Percentiles rank a stretch among this genome's conserved stretches.
Conservation (phyloP, 2,888 invertebrate species). For the Drosophila meridiana region DNA sequence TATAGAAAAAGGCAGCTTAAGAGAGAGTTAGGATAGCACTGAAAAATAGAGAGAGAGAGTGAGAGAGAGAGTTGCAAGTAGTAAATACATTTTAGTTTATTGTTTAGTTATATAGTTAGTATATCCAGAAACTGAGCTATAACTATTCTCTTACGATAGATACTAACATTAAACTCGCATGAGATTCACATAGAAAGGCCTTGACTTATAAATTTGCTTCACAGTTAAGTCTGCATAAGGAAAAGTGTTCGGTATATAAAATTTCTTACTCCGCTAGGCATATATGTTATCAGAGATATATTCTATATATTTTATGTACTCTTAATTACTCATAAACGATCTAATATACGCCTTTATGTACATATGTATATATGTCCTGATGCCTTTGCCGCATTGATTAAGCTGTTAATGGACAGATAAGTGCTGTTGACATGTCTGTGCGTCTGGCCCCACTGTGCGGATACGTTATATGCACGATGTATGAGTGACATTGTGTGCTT, state of each 20-base stretch:
- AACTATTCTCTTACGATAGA: not conserved
- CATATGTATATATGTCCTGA: not conserved
- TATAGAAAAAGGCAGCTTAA: not conserved
- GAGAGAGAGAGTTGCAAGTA: not conserved
- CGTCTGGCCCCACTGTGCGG: slow-evolving; percentile 25
- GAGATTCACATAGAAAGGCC: slow-evolving; percentile 5
- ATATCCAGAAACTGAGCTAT: not conserved
- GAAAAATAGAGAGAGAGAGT: not conserved
- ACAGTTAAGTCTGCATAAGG: too few relatives aligned
- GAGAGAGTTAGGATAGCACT: too few relatives aligned
- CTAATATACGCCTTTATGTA: too few relatives aligned
- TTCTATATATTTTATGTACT: not conserved
- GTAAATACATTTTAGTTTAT: not conserved
- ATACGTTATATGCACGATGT: slow-evolving; percentile 14
- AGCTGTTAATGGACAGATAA: slow-evolving; percentile 3
- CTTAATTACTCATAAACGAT: not conserved
- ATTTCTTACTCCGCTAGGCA: not conserved
- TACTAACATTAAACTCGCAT: not conserved
- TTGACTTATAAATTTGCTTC: not conserved
- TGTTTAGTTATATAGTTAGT: not conserved
- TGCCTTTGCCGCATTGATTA: not conserved
- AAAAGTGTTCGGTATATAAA: not conserved
- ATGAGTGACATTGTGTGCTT: slow-evolving; percentile 26
- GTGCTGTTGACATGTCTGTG: not conserved
- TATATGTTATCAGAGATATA: not conserved